A percentile compares a stretch with the other conserved stretches of the same genome.
Conservation (phyloP, 2,888 invertebrate species). For the Sycophila texana region DNA sequence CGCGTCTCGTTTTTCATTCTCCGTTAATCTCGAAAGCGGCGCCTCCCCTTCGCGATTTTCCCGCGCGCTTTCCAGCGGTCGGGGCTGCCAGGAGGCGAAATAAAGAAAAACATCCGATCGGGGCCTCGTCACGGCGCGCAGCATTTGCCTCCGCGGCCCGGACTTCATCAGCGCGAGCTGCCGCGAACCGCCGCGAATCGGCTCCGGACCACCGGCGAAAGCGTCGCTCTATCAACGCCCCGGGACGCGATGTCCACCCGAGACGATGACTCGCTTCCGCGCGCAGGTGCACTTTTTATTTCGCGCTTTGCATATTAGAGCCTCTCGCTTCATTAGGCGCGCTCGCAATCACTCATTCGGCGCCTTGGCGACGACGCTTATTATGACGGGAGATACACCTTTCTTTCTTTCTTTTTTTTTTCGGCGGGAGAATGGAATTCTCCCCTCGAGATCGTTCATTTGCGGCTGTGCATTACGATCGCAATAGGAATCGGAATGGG, state of each 20-base stretch:
- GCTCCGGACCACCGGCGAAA: slow-evolving; percentile 40
- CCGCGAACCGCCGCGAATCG: slow-evolving; percentile 12
- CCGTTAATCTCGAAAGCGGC: neutral
- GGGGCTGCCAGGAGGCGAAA: neutral
- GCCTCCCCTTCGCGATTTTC: neutral
- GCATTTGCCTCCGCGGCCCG: slow-evolving; percentile 5
- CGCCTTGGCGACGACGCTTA: slow-evolving; percentile 39
- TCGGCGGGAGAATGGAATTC: neutral
- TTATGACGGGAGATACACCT: neutral
- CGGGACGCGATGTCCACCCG: neutral
- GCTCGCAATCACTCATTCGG: slow-evolving; percentile 33
- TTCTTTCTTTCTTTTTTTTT: neutral
- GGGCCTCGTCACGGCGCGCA: slow-evolving; percentile 18
- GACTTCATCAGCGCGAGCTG: slow-evolving; percentile 32
- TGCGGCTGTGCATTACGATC: neutral
- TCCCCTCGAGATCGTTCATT: neutral
- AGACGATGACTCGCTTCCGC: slow-evolving; percentile 10
- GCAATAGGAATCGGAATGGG: no score
- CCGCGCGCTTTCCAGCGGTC: neutral
- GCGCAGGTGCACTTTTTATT: neutral
- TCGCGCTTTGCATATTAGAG: slow-evolving; percentile 33
- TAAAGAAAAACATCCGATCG: neutral
- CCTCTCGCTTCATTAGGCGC: slow-evolving; percentile 30
- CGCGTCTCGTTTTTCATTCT: slow-evolving; percentile 8
- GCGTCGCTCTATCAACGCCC: slow-evolving; percentile 10